phyloP scores from a whole-genome alignment of 1,140 invertebrate genomes.

The Oscheius sp. region DNA sequence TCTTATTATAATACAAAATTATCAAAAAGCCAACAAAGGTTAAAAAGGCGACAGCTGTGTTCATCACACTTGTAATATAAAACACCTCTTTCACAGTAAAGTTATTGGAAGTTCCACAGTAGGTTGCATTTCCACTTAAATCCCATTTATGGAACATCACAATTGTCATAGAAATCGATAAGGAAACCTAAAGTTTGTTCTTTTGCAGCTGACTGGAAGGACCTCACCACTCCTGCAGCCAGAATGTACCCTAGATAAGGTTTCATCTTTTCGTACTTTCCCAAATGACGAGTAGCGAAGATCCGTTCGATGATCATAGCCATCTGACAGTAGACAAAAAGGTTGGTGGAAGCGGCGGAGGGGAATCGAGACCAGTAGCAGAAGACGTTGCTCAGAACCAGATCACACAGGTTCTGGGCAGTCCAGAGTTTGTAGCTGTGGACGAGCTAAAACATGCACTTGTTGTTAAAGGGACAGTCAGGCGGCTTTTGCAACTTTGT shows the following conservation, averaged over 20 bases:
- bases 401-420: background rate
- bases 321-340: constrained; percentile 2
- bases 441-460: background rate
- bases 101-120: background rate
- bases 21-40: background rate
- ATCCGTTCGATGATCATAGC: constrained; percentile 1
- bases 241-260: background rate
- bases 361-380: background rate
- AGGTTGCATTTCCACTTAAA: background rate
- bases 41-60: background rate
- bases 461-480: too few relatives aligned
- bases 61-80: background rate
- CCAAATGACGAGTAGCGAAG: background rate
- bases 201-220: too few relatives aligned
- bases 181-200: background rate
- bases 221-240: background rate
- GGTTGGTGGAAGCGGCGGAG: background rate
- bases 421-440: background rate
- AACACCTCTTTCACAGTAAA: background rate
- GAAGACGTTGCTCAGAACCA: background rate
- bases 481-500: too few relatives aligned
- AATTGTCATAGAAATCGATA: background rate
- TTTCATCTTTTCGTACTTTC: background rate
- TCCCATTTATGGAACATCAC: background rate
- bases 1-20: background rate